phyloP scores from a whole-genome alignment of 2,888 invertebrate species.

The Erebia epiphron region DNA sequence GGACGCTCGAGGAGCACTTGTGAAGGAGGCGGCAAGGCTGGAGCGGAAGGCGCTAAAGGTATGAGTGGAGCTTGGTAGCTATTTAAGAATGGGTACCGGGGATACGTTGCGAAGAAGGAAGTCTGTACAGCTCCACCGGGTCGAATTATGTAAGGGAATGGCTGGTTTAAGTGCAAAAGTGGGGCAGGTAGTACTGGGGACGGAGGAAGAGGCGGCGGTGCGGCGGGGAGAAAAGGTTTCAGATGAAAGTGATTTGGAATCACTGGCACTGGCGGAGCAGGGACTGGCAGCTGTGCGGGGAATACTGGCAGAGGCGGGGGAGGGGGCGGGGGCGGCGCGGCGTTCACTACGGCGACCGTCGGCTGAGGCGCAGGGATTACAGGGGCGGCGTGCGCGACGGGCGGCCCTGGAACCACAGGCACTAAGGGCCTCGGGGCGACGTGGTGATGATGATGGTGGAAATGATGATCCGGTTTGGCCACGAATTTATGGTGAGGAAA shows the following conservation, averaged over 20 bases:
- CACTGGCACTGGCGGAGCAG: conserved; percentile 54
- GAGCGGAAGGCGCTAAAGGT: conserved; percentile 45
- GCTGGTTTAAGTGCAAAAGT: conserved; percentile 41
- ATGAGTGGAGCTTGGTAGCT: conserved; percentile 56
- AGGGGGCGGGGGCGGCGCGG: conserved; percentile 51
- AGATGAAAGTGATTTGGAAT: conserved; percentile 55
- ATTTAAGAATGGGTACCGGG: conserved; percentile 68
- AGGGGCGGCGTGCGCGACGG: conserved; percentile 48
- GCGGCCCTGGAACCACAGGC: conserved; percentile 50
- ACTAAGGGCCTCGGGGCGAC: conserved; percentile 63
- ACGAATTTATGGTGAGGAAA: conserved; percentile 65
- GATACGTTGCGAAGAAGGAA: conserved; percentile 73
- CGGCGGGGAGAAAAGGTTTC: conserved; percentile 55
- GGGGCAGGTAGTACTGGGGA: conserved; percentile 52
- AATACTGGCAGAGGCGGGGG: conserved; percentile 29
- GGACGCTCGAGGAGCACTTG: conserved; percentile 57
- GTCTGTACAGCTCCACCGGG: conserved; percentile 75
- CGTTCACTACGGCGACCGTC: conserved; percentile 54
- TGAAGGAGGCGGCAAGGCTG: conserved; percentile 40
- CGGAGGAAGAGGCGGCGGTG: conserved; percentile 53
- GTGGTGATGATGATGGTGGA: conserved; percentile 76
- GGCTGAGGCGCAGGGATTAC: conserved; percentile 57
- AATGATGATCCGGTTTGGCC: conserved; percentile 66
- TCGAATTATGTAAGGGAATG: conserved; percentile 63
- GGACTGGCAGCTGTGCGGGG: conserved; percentile 47